phyloP scores from a whole-genome alignment of 2,113 vertebrate species.

The Thymallus thymallus region DNA sequence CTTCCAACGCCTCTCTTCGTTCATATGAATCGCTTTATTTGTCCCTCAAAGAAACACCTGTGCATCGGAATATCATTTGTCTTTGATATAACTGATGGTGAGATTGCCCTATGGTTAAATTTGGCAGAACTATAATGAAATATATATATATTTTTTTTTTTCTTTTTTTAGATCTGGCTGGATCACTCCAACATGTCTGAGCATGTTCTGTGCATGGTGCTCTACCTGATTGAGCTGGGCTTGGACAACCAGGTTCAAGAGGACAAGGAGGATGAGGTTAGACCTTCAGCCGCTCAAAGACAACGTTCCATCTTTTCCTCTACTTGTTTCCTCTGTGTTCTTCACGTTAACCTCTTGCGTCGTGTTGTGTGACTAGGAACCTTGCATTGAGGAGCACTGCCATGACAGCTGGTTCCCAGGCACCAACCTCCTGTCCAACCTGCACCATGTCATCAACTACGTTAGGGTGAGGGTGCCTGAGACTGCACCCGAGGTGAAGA shows the following conservation, averaged over 20 bases:
- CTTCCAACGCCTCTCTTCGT: background rate
- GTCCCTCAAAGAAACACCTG: background rate
- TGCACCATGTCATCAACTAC: slow-evolving; percentile 97
- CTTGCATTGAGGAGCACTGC: slow-evolving; percentile 89
- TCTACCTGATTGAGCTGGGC: slow-evolving; percentile 95
- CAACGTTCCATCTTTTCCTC: no score
- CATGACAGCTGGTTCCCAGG: slow-evolving; percentile 99
- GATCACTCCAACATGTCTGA: slow-evolving; percentile 99
- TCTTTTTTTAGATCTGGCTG: slow-evolving; percentile 89
- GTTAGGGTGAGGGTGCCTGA: slow-evolving; percentile 95
- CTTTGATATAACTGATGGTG: background rate
- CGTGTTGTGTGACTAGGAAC: slow-evolving; percentile 68
- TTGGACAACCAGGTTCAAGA: slow-evolving; percentile 92
- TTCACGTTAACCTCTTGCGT: background rate
- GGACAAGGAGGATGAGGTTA: slow-evolving; percentile 83
- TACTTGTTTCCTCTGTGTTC: no score
- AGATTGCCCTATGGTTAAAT: no score
- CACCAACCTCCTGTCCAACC: slow-evolving; percentile 91
- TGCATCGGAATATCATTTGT: slow-evolving; percentile 1
- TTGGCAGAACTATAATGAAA: no score
- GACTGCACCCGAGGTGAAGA: slow-evolving; percentile 93
- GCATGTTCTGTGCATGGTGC: slow-evolving; percentile 97
- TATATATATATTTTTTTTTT: no score
- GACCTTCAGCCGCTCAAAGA: no score
- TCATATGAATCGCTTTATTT: background rate